Percentiles rank a stretch among this genome's conserved stretches.
Evolutionary conservation across 1,140 invertebrate species (phyloP).

Genomic region (Calliphora vicina): DNA sequence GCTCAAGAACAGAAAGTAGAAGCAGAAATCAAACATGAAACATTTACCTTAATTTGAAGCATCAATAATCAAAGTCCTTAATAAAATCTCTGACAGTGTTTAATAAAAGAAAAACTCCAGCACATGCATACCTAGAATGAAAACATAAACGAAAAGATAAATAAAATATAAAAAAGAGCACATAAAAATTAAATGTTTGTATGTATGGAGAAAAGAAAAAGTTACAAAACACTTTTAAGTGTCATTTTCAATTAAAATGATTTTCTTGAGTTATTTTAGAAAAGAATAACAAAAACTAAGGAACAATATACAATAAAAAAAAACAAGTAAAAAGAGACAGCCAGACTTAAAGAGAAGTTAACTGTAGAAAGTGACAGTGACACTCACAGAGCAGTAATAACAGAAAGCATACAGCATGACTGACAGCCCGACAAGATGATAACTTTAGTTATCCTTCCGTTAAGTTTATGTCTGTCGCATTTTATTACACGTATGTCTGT

Average conservation of each 20-base stretch:
- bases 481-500: too few relatives aligned
- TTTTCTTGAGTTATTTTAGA: not conserved
- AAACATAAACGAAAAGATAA: not conserved
- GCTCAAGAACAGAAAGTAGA: too few relatives aligned
- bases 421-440: not conserved
- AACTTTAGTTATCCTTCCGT: conserved; percentile 5
- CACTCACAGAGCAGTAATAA: too few relatives aligned
- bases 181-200: not conserved
- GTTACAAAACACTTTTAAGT: conserved; percentile 31
- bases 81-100: too few relatives aligned
- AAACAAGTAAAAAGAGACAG: not conserved
- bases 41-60: too few relatives aligned
- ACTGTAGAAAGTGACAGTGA: not conserved
- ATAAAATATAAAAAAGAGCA: not conserved
- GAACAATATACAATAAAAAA: not conserved
- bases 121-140: too few relatives aligned
- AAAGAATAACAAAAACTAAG: not conserved
- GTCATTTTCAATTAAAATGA: conserved; percentile 33
- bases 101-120: too few relatives aligned
- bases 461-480: not conserved
- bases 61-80: too few relatives aligned
- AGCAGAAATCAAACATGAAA: too few relatives aligned
- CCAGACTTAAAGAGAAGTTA: not conserved
- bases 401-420: not conserved
- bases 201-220: not conserved